A percentile compares a stretch with the other conserved stretches of the same genome.
Evolutionary conservation across 2,797 vertebrate genomes (phyloP).

Genomic region (Tarsius wallacei): DNA sequence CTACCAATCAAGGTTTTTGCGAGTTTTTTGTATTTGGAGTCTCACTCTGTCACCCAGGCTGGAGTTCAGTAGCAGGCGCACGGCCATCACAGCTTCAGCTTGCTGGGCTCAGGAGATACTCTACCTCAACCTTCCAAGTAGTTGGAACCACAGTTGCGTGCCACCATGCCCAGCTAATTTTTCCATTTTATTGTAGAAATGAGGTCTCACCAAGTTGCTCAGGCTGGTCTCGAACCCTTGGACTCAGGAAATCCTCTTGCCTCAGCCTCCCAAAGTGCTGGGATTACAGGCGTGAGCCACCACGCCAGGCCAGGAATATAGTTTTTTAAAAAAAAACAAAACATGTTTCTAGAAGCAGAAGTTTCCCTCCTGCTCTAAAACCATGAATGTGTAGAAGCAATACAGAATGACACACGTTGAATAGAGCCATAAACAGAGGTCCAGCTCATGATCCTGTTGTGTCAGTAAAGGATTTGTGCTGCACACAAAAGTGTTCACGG

Average conservation of each 20-base stretch:
- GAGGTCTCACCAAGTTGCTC: too few species aligned
- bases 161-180: too few species aligned
- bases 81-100: too few species aligned
- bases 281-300: not conserved
- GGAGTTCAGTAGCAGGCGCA: too few species aligned
- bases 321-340: not conserved
- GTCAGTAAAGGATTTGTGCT: slow-evolving; percentile 26
- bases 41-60: too few species aligned
- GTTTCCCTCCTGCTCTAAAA: not conserved
- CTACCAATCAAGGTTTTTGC: not conserved
- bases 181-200: too few species aligned
- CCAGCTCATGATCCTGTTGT: not conserved
- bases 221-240: too few species aligned
- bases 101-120: too few species aligned
- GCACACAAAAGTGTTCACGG: not conserved
- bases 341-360: not conserved
- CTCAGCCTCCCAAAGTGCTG: not conserved
- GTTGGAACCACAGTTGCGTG: too few species aligned
- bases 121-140: too few species aligned
- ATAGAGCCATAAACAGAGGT: not conserved
- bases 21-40: too few species aligned
- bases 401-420: slow-evolving; percentile 6
- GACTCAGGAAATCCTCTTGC: too few species aligned
- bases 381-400: not conserved
- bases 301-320: not conserved